phyloP scores from a whole-genome alignment of 2,113 vertebrate genomes.

The Albula goreensis region DNA sequence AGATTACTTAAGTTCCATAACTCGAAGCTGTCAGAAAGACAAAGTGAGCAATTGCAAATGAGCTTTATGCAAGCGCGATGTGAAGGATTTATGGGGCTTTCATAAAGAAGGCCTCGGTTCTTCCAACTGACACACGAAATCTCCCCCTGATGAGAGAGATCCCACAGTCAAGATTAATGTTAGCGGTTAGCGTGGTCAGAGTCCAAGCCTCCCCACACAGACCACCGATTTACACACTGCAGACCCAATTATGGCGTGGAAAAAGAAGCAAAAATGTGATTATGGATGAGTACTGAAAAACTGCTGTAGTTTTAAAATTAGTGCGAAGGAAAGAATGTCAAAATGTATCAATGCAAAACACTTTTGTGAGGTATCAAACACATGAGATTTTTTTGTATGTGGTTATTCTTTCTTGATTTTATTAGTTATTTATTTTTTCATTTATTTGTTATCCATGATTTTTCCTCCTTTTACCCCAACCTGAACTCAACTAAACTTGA shows the following conservation, averaged over 20 bases:
- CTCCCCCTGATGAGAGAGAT: constrained; percentile 61
- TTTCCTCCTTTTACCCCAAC: too few species aligned
- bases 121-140: constrained; percentile 63
- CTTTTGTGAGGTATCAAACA: background rate
- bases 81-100: constrained; percentile 68
- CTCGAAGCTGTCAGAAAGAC: constrained; percentile 72
- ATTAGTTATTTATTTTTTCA: too few species aligned
- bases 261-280: background rate
- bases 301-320: background rate
- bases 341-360: background rate
- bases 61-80: constrained; percentile 69
- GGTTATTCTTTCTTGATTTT: background rate
- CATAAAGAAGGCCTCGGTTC: constrained; percentile 59
- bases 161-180: constrained; percentile 73
- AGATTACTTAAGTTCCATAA: constrained; percentile 73
- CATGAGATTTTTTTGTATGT: background rate
- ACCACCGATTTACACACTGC: background rate
- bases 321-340: background rate
- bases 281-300: background rate
- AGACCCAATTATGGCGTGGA: background rate
- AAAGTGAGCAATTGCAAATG: constrained; percentile 69
- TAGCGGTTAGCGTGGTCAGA: constrained; percentile 64
- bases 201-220: constrained; percentile 23
- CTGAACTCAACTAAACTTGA: too few species aligned
- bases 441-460: too few species aligned